Evolutionary conservation across 1,140 invertebrate genomes (phyloP), one percentile per base, ranked within the genome.

Genomic region (Musca vetustissima): DNA sequence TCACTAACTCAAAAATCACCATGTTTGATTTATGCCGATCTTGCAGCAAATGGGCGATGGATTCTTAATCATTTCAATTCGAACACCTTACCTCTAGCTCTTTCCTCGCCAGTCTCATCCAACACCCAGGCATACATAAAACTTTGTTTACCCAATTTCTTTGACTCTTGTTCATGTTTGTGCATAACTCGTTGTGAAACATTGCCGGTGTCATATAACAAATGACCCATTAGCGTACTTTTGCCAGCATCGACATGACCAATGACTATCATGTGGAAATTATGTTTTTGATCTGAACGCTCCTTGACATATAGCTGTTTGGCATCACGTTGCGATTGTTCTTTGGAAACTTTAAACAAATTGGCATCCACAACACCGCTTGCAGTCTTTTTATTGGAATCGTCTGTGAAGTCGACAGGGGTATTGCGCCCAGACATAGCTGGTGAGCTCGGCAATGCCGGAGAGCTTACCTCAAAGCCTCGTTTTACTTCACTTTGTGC

Each of bases 221-320:
- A 82, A 80, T 98, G 93, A 0, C 98, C 98, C 90, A 99, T 96
- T 17, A 99, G 52, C 0, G 98, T 99, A 77, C 95, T 98, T 85
- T 99, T 99, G 0, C 98, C 98, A 70, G 97, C 97, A 87, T 99
- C 98, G 4, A 99, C 98, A 87, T 99, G 98, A 52, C 98, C 98
- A 75, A 98, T 95, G 1, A 98, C 95, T 72, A 99, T 93, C 81
- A 99, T 88, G 81, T 98, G 96, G 52, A 99, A 86, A 73, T 95
- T 90, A 59, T 93, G 91, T 76, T 98, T 98, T 14, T 87, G 87
- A 17, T 85, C 84, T 1, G 87, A 89, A 71, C 93, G 86, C 80
- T 95, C 90, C 76, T 89, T 90, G 66, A 89, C 84, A 79, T 93
- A 98, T 71, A 89, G 79, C 48, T 80, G 74, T 15, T 73, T 72